These are phyloP conservation scores for Trigoniulus corallinus DNA, from an alignment of 1,140 invertebrate genomes.

Conservation along the genomic window DNA sequence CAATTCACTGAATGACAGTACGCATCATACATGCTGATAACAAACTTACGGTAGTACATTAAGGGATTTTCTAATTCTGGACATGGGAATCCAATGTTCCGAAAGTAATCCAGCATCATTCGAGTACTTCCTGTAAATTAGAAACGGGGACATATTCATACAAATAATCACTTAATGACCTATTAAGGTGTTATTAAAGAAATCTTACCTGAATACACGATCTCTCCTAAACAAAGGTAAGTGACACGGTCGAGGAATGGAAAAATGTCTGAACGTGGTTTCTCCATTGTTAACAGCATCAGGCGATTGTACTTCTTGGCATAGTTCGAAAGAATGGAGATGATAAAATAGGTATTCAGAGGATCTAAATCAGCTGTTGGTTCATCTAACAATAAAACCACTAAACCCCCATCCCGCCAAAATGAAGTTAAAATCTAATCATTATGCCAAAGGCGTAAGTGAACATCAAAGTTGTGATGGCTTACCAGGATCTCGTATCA, in stretches of 20 bases:
- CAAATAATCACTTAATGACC: too few species aligned
- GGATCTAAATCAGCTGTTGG: slow-evolving; percentile 81
- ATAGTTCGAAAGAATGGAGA: slow-evolving; percentile 80
- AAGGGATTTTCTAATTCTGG: slow-evolving; percentile 80
- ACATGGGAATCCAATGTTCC: slow-evolving; percentile 78
- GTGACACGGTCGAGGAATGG: slow-evolving; percentile 68
- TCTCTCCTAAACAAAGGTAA: slow-evolving; percentile 70
- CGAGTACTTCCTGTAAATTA: slow-evolving; percentile 45
- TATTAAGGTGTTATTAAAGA: too few species aligned
- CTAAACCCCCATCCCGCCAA: slow-evolving; percentile 24
- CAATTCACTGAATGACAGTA: too few species aligned
- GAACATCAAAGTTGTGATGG: too few species aligned
- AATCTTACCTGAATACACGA: slow-evolving; percentile 72
- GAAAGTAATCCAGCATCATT: slow-evolving; percentile 75
- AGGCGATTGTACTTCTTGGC: slow-evolving; percentile 77
- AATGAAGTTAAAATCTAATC: background rate
- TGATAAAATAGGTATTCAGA: slow-evolving; percentile 74
- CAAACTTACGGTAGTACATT: slow-evolving; percentile 74
- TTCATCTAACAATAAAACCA: slow-evolving; percentile 69
- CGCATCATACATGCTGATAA: background rate
- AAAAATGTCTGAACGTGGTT: slow-evolving; percentile 80
- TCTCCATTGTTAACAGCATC: slow-evolving; percentile 77
- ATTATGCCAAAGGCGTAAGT: background rate
- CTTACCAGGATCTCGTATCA: slow-evolving; percentile 75
- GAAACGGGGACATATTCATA: too few species aligned